These are phyloP conservation scores for Pyrrhia umbra DNA, from an alignment of 2,888 invertebrate genomes.

Conservation along the genomic window DNA sequence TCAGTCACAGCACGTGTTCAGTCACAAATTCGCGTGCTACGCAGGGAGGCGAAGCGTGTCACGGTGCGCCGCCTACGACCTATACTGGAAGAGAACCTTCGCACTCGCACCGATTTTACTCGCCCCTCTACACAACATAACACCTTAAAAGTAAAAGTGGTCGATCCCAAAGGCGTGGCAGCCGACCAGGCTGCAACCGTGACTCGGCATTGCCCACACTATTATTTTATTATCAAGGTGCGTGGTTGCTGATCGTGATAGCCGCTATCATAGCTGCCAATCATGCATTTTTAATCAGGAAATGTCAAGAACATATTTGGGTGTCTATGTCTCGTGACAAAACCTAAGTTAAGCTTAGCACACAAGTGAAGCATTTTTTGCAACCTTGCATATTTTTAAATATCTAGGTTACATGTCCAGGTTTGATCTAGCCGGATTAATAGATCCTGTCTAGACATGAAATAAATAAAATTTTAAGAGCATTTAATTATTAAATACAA, in stretches of 20 bases:
- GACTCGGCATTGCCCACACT: conserved; percentile 70
- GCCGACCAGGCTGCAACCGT: conserved; percentile 69
- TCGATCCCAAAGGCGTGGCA: conserved; percentile 83
- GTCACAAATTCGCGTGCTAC: conserved; percentile 68
- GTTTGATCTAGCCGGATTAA: neutral
- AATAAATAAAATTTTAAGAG: neutral
- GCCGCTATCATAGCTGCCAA: conserved; percentile 31
- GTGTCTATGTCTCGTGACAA: neutral
- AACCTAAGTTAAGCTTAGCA: conserved; percentile 14
- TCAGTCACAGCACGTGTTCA: conserved; percentile 61
- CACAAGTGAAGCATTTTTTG: neutral
- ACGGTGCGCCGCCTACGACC: conserved; percentile 70
- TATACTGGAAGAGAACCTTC: conserved; percentile 69
- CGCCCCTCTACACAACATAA: conserved; percentile 77
- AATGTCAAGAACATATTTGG: conserved; percentile 74
- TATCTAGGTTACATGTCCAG: conserved; percentile 5
- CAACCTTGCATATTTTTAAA: conserved; percentile 12
- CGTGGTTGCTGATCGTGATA: conserved; percentile 72
- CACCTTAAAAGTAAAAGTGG: conserved; percentile 87
- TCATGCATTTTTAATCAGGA: conserved; percentile 62
- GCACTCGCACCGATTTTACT: conserved; percentile 71
- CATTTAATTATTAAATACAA: too few species aligned
- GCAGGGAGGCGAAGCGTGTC: conserved; percentile 71
- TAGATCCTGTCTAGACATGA: neutral
- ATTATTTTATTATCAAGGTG: conserved; percentile 74